Evolutionary conservation across 2,113 vertebrate genomes (phyloP).

Genomic region (Acrocephalus kingi): DNA sequence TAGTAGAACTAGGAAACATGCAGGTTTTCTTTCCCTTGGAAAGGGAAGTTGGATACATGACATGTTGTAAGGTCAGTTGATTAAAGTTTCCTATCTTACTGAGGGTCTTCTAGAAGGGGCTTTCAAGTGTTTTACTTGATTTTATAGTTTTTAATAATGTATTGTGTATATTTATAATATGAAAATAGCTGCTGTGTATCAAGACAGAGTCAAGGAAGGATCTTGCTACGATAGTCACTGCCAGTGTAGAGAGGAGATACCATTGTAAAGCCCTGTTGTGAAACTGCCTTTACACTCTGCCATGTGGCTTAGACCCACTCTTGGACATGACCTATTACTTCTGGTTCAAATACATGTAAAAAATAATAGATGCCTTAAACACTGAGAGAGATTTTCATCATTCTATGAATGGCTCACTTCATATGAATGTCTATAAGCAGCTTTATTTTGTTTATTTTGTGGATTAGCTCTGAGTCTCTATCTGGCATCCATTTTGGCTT

Average conservation of each 20-base stretch:
- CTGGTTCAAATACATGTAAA: not conserved
- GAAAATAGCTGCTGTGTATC: not conserved
- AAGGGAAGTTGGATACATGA: not conserved
- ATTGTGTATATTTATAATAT: not conserved
- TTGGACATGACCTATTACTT: not conserved
- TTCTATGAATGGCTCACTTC: not conserved
- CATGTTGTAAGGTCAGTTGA: not conserved
- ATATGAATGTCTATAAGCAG: not conserved
- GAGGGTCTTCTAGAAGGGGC: not conserved
- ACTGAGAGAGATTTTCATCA: not conserved
- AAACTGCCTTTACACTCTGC: not conserved
- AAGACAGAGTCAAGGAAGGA: not conserved
- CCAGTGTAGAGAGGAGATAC: not conserved
- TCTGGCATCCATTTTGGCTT: conserved; percentile 2
- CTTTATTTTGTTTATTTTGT: conserved; percentile 35
- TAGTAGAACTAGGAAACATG: not conserved
- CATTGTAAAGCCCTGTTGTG: not conserved
- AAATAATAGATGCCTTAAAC: not conserved
- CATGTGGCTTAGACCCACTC: not conserved
- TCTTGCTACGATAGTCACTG: not conserved
- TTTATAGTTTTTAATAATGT: not conserved
- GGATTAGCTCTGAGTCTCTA: not conserved
- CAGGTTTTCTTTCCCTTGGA: not conserved
- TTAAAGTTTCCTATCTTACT: not conserved
- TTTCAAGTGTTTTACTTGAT: not conserved